Conservation (phyloP, 2,888 invertebrate genomes). For the Serripes groenlandicus region DNA sequence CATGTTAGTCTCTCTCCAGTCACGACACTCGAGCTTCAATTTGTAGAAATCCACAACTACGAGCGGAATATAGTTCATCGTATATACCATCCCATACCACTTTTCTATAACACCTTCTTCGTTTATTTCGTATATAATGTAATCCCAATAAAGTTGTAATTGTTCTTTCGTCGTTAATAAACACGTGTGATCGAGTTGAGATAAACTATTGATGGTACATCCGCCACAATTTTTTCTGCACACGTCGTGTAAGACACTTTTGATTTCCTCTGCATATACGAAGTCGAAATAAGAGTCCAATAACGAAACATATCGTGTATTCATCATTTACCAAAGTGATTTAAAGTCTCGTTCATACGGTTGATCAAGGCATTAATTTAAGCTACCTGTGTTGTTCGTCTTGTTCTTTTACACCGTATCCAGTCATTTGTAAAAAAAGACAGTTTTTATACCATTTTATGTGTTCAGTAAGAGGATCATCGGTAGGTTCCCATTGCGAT, state of each 20-base stretch:
- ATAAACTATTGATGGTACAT: slow-evolving; percentile 30
- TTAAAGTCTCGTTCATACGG: not conserved
- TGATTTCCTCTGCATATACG: slow-evolving; percentile 50
- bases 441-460: too few relatives aligned
- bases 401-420: too few relatives aligned
- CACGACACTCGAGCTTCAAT: slow-evolving; percentile 41
- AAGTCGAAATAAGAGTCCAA: slow-evolving; percentile 56
- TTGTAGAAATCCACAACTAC: slow-evolving; percentile 37
- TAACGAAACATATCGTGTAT: slow-evolving; percentile 41
- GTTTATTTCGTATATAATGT: slow-evolving; percentile 37
- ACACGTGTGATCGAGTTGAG: slow-evolving; percentile 49
- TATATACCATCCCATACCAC: slow-evolving; percentile 34
- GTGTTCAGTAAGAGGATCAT: too few relatives aligned
- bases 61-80: slow-evolving; percentile 6
- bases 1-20: slow-evolving; percentile 58
- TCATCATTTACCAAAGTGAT: slow-evolving; percentile 37
- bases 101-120: slow-evolving; percentile 33
- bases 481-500: too few relatives aligned
- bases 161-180: slow-evolving; percentile 38
- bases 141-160: slow-evolving; percentile 48
- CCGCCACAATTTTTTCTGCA: slow-evolving; percentile 43
- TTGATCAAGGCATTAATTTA: too few relatives aligned
- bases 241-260: slow-evolving; percentile 21
- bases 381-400: too few relatives aligned
- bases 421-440: too few relatives aligned